phyloP scores from a whole-genome alignment of 2,113 vertebrate genomes.

The Etheostoma spectabile region DNA sequence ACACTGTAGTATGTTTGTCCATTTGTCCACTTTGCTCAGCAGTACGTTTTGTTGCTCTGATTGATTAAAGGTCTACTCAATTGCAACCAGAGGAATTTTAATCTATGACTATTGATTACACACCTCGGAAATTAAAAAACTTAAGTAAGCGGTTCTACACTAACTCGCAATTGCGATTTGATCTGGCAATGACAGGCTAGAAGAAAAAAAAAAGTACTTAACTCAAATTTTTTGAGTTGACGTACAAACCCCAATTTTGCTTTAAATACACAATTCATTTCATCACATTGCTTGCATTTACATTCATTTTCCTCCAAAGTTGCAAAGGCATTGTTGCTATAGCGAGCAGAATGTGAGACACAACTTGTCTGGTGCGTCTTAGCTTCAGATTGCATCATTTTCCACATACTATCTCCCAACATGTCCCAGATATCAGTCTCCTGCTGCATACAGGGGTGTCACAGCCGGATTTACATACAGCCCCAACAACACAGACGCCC shows the following conservation, averaged over 20 bases:
- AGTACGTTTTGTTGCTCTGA: too few relatives aligned
- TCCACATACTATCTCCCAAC: constrained; percentile 60
- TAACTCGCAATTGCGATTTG: too few relatives aligned
- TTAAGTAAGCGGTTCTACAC: too few relatives aligned
- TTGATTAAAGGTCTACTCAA: too few relatives aligned
- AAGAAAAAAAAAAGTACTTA: too few relatives aligned
- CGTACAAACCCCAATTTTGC: not conserved
- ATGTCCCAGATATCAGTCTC: constrained; percentile 80
- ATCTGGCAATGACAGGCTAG: too few relatives aligned
- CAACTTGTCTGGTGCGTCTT: constrained; percentile 62
- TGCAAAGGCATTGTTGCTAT: constrained; percentile 54
- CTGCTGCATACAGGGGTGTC: constrained; percentile 72
- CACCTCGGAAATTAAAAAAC: too few relatives aligned
- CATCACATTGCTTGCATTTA: constrained; percentile 9
- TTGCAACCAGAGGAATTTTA: too few relatives aligned
- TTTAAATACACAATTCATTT: constrained; percentile 16
- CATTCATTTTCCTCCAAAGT: constrained; percentile 45
- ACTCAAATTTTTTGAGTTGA: not conserved
- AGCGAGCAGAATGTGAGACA: constrained; percentile 34
- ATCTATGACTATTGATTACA: too few relatives aligned
- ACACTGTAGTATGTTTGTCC: too few relatives aligned
- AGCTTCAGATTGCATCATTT: constrained; percentile 76
- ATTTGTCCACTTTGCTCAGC: too few relatives aligned
- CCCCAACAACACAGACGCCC: constrained; percentile 77
- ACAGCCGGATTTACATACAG: constrained; percentile 76